phyloP scores from a whole-genome alignment of 2,888 invertebrate genomes.

The Dyspetes luteomarginatus region DNA sequence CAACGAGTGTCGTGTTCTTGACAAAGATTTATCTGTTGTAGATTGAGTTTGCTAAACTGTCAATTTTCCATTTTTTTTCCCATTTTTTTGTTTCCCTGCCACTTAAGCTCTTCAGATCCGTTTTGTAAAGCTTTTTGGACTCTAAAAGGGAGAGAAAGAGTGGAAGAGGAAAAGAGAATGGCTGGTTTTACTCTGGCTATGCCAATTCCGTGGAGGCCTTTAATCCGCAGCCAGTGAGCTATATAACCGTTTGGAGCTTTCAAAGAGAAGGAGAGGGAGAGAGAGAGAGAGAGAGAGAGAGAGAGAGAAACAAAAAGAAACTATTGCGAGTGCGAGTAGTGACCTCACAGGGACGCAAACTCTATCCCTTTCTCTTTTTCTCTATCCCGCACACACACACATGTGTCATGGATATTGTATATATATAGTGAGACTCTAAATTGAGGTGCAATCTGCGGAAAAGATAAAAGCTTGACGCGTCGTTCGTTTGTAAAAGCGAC shows the following conservation, averaged over 20 bases:
- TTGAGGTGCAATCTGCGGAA: slow-evolving; percentile 71
- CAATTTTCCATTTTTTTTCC: slow-evolving; percentile 19
- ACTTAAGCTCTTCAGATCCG: slow-evolving; percentile 5
- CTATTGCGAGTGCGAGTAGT: slow-evolving; percentile 14
- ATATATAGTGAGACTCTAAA: slow-evolving; percentile 64
- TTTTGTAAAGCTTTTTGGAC: slow-evolving; percentile 2
- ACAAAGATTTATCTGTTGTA: not conserved
- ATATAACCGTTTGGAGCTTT: slow-evolving; percentile 37
- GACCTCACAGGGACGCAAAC: slow-evolving; percentile 23
- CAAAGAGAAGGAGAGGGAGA: slow-evolving; percentile 13
- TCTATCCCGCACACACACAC: slow-evolving; percentile 12
- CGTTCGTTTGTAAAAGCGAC: slow-evolving; percentile 72
- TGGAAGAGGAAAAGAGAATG: not conserved
- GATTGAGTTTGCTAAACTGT: no score
- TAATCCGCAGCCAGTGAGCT: slow-evolving; percentile 48
- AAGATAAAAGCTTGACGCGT: slow-evolving; percentile 70
- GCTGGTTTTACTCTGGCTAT: not conserved
- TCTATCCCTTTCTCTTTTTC: no score
- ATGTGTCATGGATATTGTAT: not conserved
- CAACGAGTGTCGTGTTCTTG: no score
- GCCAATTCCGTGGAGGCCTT: slow-evolving; percentile 40
- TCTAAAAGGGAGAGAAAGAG: not conserved
- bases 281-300: slow-evolving; percentile 8
- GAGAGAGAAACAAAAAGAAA: not conserved
- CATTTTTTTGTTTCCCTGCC: not conserved